phyloP scores from a whole-genome alignment of 2,888 invertebrate species.

The Cybosia mesomella region DNA sequence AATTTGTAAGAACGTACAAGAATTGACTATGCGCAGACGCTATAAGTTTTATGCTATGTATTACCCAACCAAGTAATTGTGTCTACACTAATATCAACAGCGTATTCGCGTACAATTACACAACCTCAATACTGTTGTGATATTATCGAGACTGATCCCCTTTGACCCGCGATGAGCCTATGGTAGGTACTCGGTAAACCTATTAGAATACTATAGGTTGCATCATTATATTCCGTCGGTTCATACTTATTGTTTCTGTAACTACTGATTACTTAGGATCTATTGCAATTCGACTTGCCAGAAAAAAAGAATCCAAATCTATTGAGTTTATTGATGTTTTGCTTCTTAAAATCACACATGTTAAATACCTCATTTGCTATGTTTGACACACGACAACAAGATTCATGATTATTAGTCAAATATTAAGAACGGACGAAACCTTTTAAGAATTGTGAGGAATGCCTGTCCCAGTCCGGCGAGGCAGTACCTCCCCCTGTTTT shows the following conservation, averaged over 20 bases:
- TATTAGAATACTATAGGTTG: conserved; percentile 7
- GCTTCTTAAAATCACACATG: too few relatives aligned
- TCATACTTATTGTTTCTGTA: not conserved
- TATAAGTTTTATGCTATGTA: too few relatives aligned
- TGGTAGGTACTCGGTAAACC: conserved; percentile 11
- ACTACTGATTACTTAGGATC: not conserved
- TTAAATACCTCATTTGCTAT: too few relatives aligned
- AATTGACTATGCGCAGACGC: conserved; percentile 1
- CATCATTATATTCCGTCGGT: not conserved
- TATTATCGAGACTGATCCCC: conserved; percentile 34
- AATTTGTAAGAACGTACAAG: not conserved
- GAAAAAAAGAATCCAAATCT: not conserved
- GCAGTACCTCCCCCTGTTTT: too few relatives aligned
- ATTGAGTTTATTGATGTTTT: not conserved
- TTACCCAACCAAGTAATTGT: conserved; percentile 16
- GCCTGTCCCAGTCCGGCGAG: too few relatives aligned
- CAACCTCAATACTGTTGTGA: conserved; percentile 25
- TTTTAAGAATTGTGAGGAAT: too few relatives aligned
- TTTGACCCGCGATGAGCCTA: conserved; percentile 19
- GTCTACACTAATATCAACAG: conserved; percentile 25
- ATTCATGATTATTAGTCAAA: too few relatives aligned
- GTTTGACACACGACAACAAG: too few relatives aligned
- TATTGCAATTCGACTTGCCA: not conserved
- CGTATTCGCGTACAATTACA: conserved; percentile 27
- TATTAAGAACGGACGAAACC: too few relatives aligned